Percentiles rank a stretch among this genome's conserved stretches.
Conservation (phyloP, 1,140 invertebrate species). For the Drosophila sp. region DNA sequence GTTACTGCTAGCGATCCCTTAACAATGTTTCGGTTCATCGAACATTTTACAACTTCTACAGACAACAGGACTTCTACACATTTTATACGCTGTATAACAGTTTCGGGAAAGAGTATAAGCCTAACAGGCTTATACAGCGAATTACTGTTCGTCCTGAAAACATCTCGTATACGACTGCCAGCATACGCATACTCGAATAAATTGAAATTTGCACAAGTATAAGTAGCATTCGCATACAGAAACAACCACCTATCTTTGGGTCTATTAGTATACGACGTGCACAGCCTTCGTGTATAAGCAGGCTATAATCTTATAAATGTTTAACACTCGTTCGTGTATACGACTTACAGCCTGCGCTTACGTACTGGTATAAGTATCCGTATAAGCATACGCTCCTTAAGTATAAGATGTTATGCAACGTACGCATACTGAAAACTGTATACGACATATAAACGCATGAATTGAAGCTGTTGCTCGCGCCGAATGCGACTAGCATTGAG, state of each 20-base stretch:
- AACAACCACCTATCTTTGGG: neutral
- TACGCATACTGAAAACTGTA: too few relatives aligned
- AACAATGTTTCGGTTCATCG: neutral
- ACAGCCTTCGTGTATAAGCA: too few relatives aligned
- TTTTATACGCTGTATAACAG: slow-evolving; percentile 39
- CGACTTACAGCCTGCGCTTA: too few relatives aligned
- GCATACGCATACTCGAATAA: neutral
- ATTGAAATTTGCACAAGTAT: neutral
- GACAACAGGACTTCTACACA: neutral
- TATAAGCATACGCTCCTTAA: too few relatives aligned
- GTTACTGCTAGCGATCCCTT: neutral
- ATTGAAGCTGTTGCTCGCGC: neutral
- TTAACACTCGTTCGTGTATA: too few relatives aligned
- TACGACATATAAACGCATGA: neutral
- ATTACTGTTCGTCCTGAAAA: neutral
- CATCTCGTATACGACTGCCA: neutral
- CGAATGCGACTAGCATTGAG: neutral
- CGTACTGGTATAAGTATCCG: too few relatives aligned
- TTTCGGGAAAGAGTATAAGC: slow-evolving; percentile 7
- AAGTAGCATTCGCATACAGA: neutral
- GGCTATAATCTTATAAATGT: too few relatives aligned
- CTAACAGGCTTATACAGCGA: neutral
- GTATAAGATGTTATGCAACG: too few relatives aligned
- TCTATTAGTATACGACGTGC: neutral
- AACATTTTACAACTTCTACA: slow-evolving; percentile 38